Base-by-base conservation (phyloP, 2,888 invertebrate genomes). In the Drosophila buzzatii region DNA sequence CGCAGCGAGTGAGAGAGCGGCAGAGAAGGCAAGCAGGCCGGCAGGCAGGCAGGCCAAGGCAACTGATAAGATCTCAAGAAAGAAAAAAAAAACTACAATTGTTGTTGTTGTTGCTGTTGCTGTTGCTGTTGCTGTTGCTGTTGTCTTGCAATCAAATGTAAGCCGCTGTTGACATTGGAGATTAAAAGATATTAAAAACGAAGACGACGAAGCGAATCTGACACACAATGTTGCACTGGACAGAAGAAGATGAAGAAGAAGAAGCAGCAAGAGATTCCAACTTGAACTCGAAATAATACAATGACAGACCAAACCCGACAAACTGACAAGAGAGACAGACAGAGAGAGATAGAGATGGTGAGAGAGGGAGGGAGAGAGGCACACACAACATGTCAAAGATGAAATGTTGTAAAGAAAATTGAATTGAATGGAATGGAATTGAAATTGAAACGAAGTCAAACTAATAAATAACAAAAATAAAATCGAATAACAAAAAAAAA, bases 101-200 rank as follows among this genome's bases (percentile, higher is more conserved):
- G 77, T 49, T 70, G 70, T 18, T 44, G 64, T 76, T 41, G 41
- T 14, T 45, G 65, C 35, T 77, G 79, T 76, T 41, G 41, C 75
- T 70, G 76, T 56, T 67, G 67, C n/a, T 70, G 76, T 52, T 69
- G 68, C 12, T 45, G 65, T 39, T 77, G 79, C 68, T 76, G 79
- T 86, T 89, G 86, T 82, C 86, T 86, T 86, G 87, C 85, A 89
- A 90, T 89, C 89, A 90, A 90, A 90, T 90, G 90, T 89, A 89
- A 89, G 90, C 90, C 90, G 82, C 84, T 89, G 89, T 90, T 89
- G 90, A 89, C 90, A 89, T 87, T 89, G 89, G 81, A 90, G 89
- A 89, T 90, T 90, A 89, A 90, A 90, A 89, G 90, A 89, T 90
- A 89, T 89, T 85, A 86, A 85, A 86, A 86, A 81, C 79, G 82